phyloP scores from a whole-genome alignment of 2,797 vertebrate genomes.

The Cossypha dichroa region DNA sequence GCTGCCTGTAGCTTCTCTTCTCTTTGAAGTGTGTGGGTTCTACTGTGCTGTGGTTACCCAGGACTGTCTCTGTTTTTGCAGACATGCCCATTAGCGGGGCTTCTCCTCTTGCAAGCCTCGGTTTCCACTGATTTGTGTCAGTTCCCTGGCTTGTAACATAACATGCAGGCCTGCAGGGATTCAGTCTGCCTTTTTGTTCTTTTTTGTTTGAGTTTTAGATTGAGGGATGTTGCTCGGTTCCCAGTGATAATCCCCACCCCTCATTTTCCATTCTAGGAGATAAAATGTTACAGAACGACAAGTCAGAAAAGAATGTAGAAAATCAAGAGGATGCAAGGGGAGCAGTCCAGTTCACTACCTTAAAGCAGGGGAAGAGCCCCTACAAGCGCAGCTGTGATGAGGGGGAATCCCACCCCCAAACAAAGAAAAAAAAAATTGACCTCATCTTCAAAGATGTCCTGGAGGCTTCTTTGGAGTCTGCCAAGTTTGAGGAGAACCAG shows the following conservation, averaged over 20 bases:
- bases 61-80: slow-evolving; percentile 51
- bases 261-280: slow-evolving; percentile 83
- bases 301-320: slow-evolving; percentile 76
- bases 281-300: slow-evolving; percentile 76
- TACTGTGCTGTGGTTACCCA: slow-evolving; percentile 23
- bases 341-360: slow-evolving; percentile 72
- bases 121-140: slow-evolving; percentile 21
- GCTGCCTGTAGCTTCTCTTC: slow-evolving; percentile 56
- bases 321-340: slow-evolving; percentile 79
- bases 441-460: slow-evolving; percentile 94
- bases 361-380: slow-evolving; percentile 81
- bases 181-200: slow-evolving; percentile 26
- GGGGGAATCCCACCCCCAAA: slow-evolving; percentile 81
- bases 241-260: slow-evolving; percentile 69
- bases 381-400: slow-evolving; percentile 84
- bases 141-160: not conserved
- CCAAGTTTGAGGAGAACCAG: slow-evolving; percentile 76
- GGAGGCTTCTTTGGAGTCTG: slow-evolving; percentile 87
- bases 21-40: slow-evolving; percentile 44
- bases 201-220: slow-evolving; percentile 57
- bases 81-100: not conserved
- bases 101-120: slow-evolving; percentile 5
- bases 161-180: slow-evolving; percentile 2
- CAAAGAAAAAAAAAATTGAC: slow-evolving; percentile 95
- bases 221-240: slow-evolving; percentile 52